Evolutionary conservation across 2,113 vertebrate genomes (phyloP).

Genomic region (Poeciliopsis occidentalis): DNA sequence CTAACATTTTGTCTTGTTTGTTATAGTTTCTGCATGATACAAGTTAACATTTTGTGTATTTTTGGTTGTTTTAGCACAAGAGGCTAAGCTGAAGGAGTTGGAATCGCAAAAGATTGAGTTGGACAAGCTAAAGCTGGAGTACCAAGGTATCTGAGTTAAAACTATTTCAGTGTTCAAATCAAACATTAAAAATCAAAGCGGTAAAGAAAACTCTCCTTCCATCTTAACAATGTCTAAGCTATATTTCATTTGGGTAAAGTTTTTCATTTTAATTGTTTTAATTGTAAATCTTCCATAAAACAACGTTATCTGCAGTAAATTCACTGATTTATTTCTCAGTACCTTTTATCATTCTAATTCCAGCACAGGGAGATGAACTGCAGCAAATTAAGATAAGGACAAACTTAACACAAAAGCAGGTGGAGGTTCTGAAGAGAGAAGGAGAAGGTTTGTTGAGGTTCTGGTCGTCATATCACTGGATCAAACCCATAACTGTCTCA

Average conservation of each 20-base stretch:
- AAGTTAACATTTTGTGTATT: background rate
- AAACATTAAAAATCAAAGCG: background rate
- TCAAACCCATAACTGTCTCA: constrained; percentile 1
- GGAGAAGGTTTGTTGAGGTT: background rate
- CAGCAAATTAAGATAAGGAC: background rate
- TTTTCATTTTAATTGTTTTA: background rate
- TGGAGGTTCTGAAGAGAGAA: constrained; percentile 31
- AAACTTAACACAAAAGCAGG: constrained; percentile 28
- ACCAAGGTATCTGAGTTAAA: background rate
- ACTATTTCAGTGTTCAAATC: background rate
- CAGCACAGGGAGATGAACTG: background rate
- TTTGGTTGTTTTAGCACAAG: background rate
- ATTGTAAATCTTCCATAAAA: background rate
- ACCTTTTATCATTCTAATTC: background rate
- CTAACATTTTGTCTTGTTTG: background rate
- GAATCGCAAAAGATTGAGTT: background rate
- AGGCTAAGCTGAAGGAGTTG: background rate
- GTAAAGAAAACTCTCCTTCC: background rate
- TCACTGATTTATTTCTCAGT: background rate
- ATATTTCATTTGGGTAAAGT: background rate
- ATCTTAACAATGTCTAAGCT: background rate
- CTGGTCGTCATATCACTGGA: background rate
- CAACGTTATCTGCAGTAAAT: background rate
- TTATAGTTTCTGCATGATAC: background rate
- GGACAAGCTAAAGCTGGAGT: background rate